These are phyloP conservation scores for Mastomys natalensis DNA, from an alignment of 2,113 vertebrate genomes.

Conservation along the genomic window DNA sequence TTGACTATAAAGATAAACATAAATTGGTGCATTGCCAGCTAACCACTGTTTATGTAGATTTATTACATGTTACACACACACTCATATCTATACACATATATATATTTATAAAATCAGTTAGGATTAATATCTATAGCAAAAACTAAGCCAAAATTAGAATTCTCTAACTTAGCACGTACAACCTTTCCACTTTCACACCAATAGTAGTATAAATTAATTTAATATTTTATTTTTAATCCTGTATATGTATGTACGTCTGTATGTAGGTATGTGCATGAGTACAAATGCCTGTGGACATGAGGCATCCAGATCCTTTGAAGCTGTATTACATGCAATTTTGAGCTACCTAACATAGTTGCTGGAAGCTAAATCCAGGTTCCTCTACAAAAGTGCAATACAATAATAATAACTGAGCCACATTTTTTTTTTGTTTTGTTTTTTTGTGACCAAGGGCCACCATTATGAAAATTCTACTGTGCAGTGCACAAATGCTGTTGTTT, in stretches of 20 bases:
- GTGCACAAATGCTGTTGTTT: conserved; percentile 12
- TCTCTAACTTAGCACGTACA: background rate
- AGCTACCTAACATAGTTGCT: background rate
- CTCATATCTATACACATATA: background rate
- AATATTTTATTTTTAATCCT: background rate
- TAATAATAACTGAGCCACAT: background rate
- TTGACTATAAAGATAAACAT: conserved; percentile 24
- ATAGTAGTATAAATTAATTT: background rate
- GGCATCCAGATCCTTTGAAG: background rate
- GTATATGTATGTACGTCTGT: background rate
- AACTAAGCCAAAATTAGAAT: conserved; percentile 45
- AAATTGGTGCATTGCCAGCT: background rate
- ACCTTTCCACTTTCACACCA: conserved; percentile 8
- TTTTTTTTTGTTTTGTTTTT: background rate
- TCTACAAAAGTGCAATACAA: background rate
- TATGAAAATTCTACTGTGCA: conserved; percentile 7
- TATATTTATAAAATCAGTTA: conserved; percentile 17
- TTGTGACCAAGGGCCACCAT: conserved; percentile 15
- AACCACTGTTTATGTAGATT: background rate
- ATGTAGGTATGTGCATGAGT: background rate
- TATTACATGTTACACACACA: background rate
- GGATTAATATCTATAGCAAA: conserved; percentile 8
- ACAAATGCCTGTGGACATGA: background rate
- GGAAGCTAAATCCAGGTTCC: background rate
- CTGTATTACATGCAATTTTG: background rate